Conservation (phyloP, 2,113 vertebrate genomes). For the Speoplatyrhinus poulsoni region DNA sequence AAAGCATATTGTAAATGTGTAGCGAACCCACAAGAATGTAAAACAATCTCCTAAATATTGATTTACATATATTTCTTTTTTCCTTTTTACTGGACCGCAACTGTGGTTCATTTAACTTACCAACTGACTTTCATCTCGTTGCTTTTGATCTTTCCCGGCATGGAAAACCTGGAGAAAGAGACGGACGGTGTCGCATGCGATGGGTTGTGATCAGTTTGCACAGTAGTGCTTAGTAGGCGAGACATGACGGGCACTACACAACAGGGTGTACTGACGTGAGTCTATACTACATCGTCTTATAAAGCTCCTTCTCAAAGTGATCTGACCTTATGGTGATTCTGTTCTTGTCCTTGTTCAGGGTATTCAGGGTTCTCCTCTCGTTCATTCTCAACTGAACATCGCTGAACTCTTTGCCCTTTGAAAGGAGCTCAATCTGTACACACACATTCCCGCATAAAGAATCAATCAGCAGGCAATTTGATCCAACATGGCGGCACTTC, state of each 20-base stretch:
- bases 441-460: constrained; percentile 1
- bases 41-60: no score
- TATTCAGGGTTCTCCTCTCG: constrained; percentile 90
- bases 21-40: not conserved
- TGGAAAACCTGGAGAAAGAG: constrained; percentile 83
- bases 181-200: constrained; percentile 1
- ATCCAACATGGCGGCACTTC: not conserved
- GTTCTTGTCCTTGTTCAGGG: constrained; percentile 90
- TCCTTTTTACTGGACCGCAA: not conserved
- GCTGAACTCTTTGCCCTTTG: constrained; percentile 86
- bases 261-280: not conserved
- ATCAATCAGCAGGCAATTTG: not conserved
- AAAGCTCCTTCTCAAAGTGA: not conserved
- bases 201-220: not conserved
- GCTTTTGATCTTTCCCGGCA: constrained; percentile 94
- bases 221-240: not conserved
- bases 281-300: not conserved
- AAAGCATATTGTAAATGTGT: not conserved
- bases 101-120: constrained; percentile 66
- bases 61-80: no score
- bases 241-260: not conserved
- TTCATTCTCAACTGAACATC: constrained; percentile 89
- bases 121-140: constrained; percentile 98
- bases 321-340: constrained; percentile 88
- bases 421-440: constrained; percentile 85